Evolutionary conservation across 23 tunicate genomes (phyloP).

Genomic region (Ascidia mentula): DNA sequence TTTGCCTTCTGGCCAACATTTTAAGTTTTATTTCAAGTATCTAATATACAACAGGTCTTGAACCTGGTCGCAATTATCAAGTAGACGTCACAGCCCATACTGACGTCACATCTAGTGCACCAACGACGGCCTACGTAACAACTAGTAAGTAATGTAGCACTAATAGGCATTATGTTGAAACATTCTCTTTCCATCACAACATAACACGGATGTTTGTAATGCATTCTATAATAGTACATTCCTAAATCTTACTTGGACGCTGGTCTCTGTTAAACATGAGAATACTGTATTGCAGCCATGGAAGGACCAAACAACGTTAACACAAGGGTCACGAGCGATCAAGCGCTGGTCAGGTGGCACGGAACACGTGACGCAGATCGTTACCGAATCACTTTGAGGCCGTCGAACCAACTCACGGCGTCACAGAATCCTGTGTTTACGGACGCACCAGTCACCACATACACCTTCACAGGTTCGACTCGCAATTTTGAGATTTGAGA

Average conservation of each 20-base stretch:
- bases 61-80: constrained; percentile 9
- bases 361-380: not conserved
- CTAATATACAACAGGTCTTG: not conserved
- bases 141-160: not conserved
- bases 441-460: not conserved
- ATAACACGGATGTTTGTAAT: no score
- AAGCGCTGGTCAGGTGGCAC: not conserved
- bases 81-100: constrained; percentile 13
- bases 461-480: not conserved
- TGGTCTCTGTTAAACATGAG: no score
- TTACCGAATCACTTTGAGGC: not conserved
- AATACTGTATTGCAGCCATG: not conserved
- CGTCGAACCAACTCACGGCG: not conserved
- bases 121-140: not conserved
- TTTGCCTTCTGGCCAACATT: not conserved
- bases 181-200: no score
- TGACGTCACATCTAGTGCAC: not conserved
- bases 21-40: not conserved
- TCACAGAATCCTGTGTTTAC: constrained; percentile 1
- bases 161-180: no score
- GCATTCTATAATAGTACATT: no score
- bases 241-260: no score
- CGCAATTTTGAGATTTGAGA: no score
- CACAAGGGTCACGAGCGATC: not conserved
- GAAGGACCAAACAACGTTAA: not conserved